These are phyloP conservation scores for Melanchra persicariae DNA, from an alignment of 2,888 invertebrate genomes.

Conservation along the genomic window DNA sequence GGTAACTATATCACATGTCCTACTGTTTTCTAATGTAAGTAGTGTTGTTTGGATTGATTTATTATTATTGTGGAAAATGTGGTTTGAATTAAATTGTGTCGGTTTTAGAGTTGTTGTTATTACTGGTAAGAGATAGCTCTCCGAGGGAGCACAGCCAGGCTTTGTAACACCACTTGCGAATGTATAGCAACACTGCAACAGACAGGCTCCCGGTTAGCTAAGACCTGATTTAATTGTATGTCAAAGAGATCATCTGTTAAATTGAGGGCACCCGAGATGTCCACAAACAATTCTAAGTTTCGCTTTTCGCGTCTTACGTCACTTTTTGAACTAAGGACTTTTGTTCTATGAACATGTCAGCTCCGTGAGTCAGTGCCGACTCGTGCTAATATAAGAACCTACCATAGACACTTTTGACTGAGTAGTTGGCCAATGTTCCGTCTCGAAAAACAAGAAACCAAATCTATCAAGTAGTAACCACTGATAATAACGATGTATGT, in stretches of 20 bases:
- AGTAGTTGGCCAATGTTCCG: no score
- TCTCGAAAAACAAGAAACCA: no score
- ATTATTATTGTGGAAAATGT: constrained; percentile 11
- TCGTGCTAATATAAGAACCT: no score
- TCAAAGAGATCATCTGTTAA: neutral
- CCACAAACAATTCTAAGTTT: neutral
- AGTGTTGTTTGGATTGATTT: constrained; percentile 50
- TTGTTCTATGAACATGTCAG: no score
- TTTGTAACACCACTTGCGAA: neutral
- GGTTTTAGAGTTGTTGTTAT: neutral
- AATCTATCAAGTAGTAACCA: no score
- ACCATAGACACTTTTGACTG: no score
- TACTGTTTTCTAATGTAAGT: constrained; percentile 56
- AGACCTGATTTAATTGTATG: neutral
- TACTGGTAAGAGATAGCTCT: neutral
- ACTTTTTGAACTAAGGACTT: neutral
- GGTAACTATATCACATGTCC: constrained; percentile 62
- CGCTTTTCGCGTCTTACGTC: neutral
- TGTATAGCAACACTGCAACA: no score
- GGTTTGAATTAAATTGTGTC: neutral
- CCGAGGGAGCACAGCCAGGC: no score
- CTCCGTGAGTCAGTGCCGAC: no score
- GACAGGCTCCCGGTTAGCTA: no score
- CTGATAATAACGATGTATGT: no score
- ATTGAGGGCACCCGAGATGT: neutral